Base-by-base conservation (phyloP, 2,797 vertebrate genomes). In the Sebastes reedi region DNA sequence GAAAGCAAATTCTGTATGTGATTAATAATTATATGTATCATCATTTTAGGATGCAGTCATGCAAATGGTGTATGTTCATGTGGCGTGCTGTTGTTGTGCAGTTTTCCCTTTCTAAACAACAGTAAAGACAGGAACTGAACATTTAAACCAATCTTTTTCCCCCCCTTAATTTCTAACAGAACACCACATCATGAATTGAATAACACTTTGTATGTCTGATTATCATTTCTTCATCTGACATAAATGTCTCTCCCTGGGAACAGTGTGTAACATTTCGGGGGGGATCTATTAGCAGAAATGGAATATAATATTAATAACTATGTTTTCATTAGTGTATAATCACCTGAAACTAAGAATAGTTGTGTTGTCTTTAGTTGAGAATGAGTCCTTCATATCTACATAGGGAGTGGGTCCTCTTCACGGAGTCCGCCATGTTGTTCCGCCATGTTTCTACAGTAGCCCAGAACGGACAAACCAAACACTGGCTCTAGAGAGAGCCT, bases 121-220 rank as follows among this genome's bases (percentile, higher is more conserved):
- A 85, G 80, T 83, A 86, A 81, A 87, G 9, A 75, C 18, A 72
- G 65, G 65, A 91, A 78, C 50, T 85, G 71, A 91, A 83, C 54
- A 58, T 2, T 30, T 0, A 83, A 90, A 83, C 56, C 3, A 6
- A 7, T 18, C 11, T 69, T 68, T 86, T 9, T 3, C 1, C 3
- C 16, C 0, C 6, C 42, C 42, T 46, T 46, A 0, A 2, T 18
- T 27, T 25, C 8, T 2, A 22, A 0, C 11, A 1, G 22, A 6
- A 0, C 32, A 36, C n/a, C 58, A 60, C 58, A 30, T 10, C 58
- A 30, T 32, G 0, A 22, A 5, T 30, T 60, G 50, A 52, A 34
- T 29, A 42, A 52, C 12, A n/a, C 59, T 32, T 58, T 58, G 24
- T 14, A 25, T 7, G 0, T 32, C 59, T 60, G 18, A 10, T 32